Conservation (phyloP, 2,888 invertebrate species). For the Stegana nigrithorax region DNA sequence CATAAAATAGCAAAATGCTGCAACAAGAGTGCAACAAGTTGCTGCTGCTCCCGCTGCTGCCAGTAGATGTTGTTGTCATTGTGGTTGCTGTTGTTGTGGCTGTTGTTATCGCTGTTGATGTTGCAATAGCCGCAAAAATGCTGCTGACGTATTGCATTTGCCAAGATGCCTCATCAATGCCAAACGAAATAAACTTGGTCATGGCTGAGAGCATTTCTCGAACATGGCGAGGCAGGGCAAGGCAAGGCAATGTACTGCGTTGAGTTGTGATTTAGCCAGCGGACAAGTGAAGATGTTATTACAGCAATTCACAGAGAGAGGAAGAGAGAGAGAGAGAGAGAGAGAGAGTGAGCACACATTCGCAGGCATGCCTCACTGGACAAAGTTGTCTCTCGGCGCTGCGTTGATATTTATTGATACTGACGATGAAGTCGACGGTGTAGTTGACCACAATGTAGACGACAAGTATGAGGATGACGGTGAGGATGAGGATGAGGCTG, state of each 20-base stretch:
- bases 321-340: neutral
- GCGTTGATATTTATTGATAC: conserved; percentile 59
- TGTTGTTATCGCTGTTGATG: neutral
- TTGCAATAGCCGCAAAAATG: conserved; percentile 16
- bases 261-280: neutral
- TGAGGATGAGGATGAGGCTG: conserved; percentile 4
- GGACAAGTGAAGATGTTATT: neutral
- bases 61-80: too few species aligned
- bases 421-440: conserved; percentile 50
- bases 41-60: neutral
- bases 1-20: conserved; percentile 59
- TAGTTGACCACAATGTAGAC: conserved; percentile 1
- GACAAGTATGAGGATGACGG: conserved; percentile 7
- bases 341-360: neutral
- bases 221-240: neutral
- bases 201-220: conserved; percentile 16
- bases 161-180: conserved; percentile 57
- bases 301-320: conserved; percentile 3
- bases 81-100: neutral
- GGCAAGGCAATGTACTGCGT: neutral
- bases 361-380: conserved; percentile 22
- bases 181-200: conserved; percentile 52
- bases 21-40: conserved; percentile 18
- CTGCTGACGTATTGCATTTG: conserved; percentile 44
- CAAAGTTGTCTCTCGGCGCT: conserved; percentile 50